Percentiles rank a stretch among this genome's conserved stretches.
Conservation (phyloP, 2,797 vertebrate genomes). For the Selene dorsalis region DNA sequence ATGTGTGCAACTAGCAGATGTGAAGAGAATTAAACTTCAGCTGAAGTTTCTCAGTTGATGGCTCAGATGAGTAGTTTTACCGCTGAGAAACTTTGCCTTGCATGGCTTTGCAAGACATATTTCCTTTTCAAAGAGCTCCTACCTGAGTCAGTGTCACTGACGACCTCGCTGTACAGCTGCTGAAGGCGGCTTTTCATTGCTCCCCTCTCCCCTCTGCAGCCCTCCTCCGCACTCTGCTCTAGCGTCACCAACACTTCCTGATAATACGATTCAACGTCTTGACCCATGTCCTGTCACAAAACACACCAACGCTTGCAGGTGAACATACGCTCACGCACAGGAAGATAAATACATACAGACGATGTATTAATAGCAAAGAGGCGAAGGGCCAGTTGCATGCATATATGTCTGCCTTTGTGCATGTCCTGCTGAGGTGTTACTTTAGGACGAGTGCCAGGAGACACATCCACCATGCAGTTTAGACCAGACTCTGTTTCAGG, state of each 20-base stretch:
- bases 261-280: conserved; percentile 87
- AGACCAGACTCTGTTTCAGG: conserved; percentile 39
- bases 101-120: not conserved
- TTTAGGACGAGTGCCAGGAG: conserved; percentile 61
- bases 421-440: conserved; percentile 64
- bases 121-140: conserved; percentile 25
- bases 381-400: conserved; percentile 47
- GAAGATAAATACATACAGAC: conserved; percentile 62
- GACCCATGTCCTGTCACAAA: conserved; percentile 84
- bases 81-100: not conserved
- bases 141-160: conserved; percentile 77
- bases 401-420: conserved; percentile 19
- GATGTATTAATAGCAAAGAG: conserved; percentile 68
- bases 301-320: conserved; percentile 55
- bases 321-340: conserved; percentile 44
- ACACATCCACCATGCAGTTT: conserved; percentile 37
- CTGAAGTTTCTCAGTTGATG: not conserved
- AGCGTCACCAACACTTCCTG: conserved; percentile 86
- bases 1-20: not conserved
- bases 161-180: conserved; percentile 84
- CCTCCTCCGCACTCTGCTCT: conserved; percentile 80
- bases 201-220: conserved; percentile 47
- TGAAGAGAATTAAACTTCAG: not conserved
- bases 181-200: conserved; percentile 79
- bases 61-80: not conserved